Base-by-base conservation (phyloP, 2,888 invertebrate species). In the Parascotia fuliginaria region DNA sequence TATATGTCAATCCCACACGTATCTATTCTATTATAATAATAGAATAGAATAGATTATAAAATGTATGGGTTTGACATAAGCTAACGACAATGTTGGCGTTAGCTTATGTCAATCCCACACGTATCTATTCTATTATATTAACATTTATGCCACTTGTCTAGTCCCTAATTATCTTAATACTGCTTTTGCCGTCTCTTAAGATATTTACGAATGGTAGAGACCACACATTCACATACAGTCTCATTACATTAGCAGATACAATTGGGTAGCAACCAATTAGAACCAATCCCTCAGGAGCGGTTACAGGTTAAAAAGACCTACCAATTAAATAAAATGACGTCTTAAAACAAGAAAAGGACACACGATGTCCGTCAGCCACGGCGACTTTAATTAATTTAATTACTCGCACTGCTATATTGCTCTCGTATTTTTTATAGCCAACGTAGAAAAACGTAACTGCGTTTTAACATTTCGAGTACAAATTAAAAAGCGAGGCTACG, bases 361-460 rank as follows among this genome's bases (percentile, higher is more conserved):
- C 49, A 60, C 54, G 40, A 13, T 19, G 73, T 65, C 67, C 68
- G 70, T 73, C 73, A 69, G 73, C 55, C 64, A 65, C 70, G 75
- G 61, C 66, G 62, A 61, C 62, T 80, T 75, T 85, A 82, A 85
- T 85, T 83, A 80, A 83, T 75, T 83, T 80, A 77, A 78, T 77
- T 75, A 77, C 67, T 60, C 55, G 48, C 59, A 62, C 42, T 55
- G 61, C 54, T 67, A 65, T 66, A 68, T 60, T 58, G 55, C 60
- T 59, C 34, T 38, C 42, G 28, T 59, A 45, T 34, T 59, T 55
- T 69, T 37, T 73, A 49, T 54, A 55, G 55, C 62, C 69, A 63
- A 60, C 57, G 55, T 59, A 46, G 45, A 52, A 42, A 47, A 61
- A 59, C 53, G 55, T 59, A 36, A 58, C 46, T 57, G 46, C 43